These are phyloP conservation scores for Morbakka virulenta DNA, from an alignment of 30 jellyfish, hydroid and myxozoan genomes.

Conservation along the genomic window DNA sequence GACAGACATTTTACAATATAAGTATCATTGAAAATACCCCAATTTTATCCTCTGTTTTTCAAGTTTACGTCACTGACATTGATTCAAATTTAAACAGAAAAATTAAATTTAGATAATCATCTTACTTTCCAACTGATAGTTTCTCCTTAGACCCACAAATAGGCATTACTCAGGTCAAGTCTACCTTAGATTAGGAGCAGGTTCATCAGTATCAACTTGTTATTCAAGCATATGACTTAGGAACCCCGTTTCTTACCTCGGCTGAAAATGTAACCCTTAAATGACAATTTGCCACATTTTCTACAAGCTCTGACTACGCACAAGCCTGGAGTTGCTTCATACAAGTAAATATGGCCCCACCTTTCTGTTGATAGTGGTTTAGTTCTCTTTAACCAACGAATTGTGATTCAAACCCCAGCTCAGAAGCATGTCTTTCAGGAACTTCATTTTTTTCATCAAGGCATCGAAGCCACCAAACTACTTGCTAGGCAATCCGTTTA, in stretches of 20 bases:
- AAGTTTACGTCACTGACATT: conserved; percentile 75
- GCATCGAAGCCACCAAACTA: no score
- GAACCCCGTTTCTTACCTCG: conserved; percentile 58
- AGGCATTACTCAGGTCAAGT: conserved; percentile 52
- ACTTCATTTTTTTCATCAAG: no score
- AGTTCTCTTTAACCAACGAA: no score
- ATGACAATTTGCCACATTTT: conserved; percentile 83
- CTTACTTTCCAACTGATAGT: conserved; percentile 48
- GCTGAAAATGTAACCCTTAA: conserved; percentile 51
- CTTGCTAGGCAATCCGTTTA: no score
- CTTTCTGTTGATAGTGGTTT: no score
- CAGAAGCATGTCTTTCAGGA: no score
- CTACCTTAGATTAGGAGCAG: conserved; percentile 60
- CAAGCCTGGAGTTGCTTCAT: no score
- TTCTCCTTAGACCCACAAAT: conserved; percentile 46
- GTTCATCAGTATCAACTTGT: conserved; percentile 31
- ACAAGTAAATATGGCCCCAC: no score
- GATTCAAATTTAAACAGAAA: conserved; percentile 70
- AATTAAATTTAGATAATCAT: conserved; percentile 21
- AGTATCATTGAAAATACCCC: conserved; percentile 69
- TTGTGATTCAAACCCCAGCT: no score
- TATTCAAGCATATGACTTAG: conserved; percentile 63
- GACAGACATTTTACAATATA: conserved; percentile 44
- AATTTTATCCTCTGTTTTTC: conserved; percentile 53
- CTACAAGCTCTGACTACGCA: no score